These are phyloP conservation scores for Dasypolia templi DNA, from an alignment of 2,888 invertebrate genomes.

Conservation along the genomic window DNA sequence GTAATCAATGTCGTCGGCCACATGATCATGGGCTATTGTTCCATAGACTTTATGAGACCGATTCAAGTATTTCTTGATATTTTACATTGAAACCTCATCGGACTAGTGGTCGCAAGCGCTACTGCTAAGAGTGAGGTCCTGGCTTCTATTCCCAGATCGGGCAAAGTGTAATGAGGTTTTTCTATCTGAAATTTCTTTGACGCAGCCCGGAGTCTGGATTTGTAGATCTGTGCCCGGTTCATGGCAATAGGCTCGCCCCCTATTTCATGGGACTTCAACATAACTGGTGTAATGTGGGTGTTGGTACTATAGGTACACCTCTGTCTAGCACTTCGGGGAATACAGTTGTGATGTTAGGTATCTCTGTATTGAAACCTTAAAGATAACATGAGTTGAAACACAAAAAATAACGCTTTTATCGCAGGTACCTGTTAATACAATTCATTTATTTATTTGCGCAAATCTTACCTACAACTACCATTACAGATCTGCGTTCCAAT, in stretches of 20 bases:
- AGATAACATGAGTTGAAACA: not conserved
- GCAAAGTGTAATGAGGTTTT: not conserved
- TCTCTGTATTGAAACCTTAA: not conserved
- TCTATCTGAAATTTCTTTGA: not conserved
- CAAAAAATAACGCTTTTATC: too few species aligned
- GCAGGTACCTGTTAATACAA: too few species aligned
- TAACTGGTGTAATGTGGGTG: not conserved
- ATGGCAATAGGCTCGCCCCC: not conserved
- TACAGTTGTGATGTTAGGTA: not conserved
- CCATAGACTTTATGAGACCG: not conserved
- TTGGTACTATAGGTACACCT: not conserved
- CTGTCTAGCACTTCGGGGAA: not conserved
- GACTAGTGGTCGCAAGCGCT: not conserved
- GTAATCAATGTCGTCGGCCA: conserved; percentile 6
- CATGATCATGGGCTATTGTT: not conserved
- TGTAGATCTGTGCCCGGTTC: not conserved
- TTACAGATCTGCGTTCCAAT: too few species aligned
- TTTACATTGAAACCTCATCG: not conserved
- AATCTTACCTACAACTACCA: too few species aligned
- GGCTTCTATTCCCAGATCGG: not conserved
- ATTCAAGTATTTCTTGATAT: not conserved
- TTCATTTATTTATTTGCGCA: too few species aligned
- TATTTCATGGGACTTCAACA: not conserved
- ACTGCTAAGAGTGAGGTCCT: not conserved
- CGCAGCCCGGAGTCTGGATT: not conserved